Evolutionary conservation across 2,113 vertebrate genomes (phyloP).

Genomic region (Tautogolabrus adspersus): DNA sequence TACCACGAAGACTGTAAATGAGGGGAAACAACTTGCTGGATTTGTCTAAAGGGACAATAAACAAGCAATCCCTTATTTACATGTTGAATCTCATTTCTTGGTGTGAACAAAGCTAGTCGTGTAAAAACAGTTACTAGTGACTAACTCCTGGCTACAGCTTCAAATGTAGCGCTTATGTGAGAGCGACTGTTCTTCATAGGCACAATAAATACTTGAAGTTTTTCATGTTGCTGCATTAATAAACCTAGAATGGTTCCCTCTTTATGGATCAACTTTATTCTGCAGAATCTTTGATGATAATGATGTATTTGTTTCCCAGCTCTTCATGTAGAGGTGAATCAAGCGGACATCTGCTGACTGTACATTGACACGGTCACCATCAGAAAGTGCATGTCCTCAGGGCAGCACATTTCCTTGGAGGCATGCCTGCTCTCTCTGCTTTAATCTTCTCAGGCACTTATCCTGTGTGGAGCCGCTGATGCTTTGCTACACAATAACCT

Average conservation of each 20-base stretch:
- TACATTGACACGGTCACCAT: slow-evolving; percentile 37
- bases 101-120: no score
- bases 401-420: slow-evolving; percentile 68
- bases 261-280: no score
- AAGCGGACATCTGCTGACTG: background rate
- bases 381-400: slow-evolving; percentile 42
- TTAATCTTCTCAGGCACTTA: slow-evolving; percentile 44
- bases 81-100: no score
- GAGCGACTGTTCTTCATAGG: background rate
- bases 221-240: background rate
- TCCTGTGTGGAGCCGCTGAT: slow-evolving; percentile 31
- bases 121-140: background rate
- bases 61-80: no score
- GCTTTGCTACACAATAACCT: slow-evolving; percentile 24
- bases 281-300: background rate
- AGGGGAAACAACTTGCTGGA: background rate
- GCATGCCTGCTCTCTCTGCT: slow-evolving; percentile 53
- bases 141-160: background rate
- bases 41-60: background rate
- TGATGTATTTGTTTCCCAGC: background rate
- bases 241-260: no score
- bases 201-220: background rate
- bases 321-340: background rate
- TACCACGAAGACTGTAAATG: background rate
- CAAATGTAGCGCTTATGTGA: background rate